These are phyloP conservation scores for Epinephelus awoara DNA, from an alignment of 2,797 vertebrate species.

Conservation along the genomic window DNA sequence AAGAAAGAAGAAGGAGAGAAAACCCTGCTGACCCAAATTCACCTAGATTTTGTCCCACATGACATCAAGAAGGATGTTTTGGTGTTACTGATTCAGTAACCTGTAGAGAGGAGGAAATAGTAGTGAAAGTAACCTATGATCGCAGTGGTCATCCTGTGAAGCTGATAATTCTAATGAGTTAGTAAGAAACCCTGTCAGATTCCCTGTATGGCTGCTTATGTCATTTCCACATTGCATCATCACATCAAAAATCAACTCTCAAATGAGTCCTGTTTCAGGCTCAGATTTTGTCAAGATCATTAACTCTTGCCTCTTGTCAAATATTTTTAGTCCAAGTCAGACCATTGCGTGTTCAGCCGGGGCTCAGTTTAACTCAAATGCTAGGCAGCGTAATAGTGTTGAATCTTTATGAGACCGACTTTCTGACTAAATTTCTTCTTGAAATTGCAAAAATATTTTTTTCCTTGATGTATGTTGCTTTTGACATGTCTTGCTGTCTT, in stretches of 20 bases:
- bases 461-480: constrained; percentile 5
- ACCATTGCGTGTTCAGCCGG: background rate
- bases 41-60: constrained; percentile 22
- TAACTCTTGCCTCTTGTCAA: background rate
- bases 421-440: background rate
- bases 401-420: constrained; percentile 9
- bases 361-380: background rate
- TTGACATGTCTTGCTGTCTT: constrained; percentile 12
- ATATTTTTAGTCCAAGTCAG: constrained; percentile 10
- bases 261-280: background rate
- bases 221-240: constrained; percentile 2
- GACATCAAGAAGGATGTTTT: background rate
- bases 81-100: constrained; percentile 18
- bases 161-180: background rate
- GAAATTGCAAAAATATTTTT: background rate
- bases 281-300: background rate
- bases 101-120: background rate
- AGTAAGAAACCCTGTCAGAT: background rate
- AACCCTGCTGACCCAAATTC: constrained; percentile 16
- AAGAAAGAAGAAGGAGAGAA: background rate
- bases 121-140: constrained; percentile 8
- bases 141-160: background rate
- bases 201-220: background rate
- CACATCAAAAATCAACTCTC: background rate
- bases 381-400: background rate